These are phyloP conservation scores for Apotomis capreana DNA, from an alignment of 2,888 invertebrate species.

Conservation along the genomic window DNA sequence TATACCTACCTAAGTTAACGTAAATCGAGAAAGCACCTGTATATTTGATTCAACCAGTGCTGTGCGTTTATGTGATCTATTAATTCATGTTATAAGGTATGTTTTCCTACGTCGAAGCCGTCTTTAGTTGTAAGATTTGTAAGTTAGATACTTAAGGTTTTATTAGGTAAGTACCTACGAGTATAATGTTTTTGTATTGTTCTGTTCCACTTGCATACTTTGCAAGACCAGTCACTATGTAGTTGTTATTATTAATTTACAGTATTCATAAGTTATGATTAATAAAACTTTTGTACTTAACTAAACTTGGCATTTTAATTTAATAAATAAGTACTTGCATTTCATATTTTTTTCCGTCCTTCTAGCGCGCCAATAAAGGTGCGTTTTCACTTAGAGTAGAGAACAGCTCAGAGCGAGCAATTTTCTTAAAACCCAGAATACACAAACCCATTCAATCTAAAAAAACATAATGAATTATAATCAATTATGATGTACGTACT, in stretches of 20 bases:
- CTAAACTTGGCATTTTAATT: neutral
- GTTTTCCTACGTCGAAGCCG: slow-evolving; percentile 35
- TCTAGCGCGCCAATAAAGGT: too few species aligned
- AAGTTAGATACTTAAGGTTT: neutral
- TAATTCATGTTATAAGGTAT: slow-evolving; percentile 27
- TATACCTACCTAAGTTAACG: too few species aligned
- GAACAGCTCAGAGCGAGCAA: too few species aligned
- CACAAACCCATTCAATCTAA: too few species aligned
- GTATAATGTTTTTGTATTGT: neutral
- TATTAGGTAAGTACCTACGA: too few species aligned
- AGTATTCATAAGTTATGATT: slow-evolving; percentile 20
- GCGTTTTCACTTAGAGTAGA: too few species aligned
- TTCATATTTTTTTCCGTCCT: too few species aligned
- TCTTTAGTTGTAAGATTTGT: slow-evolving; percentile 33
- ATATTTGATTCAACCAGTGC: slow-evolving; percentile 17
- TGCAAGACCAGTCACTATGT: slow-evolving; percentile 26
- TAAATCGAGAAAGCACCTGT: too few species aligned
- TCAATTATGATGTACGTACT: too few species aligned
- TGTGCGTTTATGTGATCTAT: slow-evolving; percentile 32
- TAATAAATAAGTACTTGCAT: too few species aligned
- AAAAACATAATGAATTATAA: too few species aligned
- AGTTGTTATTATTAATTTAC: slow-evolving; percentile 20
- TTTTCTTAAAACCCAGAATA: too few species aligned
- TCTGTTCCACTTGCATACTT: slow-evolving; percentile 8
- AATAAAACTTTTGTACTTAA: slow-evolving; percentile 16